Evolutionary conservation across 2,888 invertebrate genomes (phyloP), one percentile per base, ranked within the genome.

Genomic region (Campopleginae sp.): DNA sequence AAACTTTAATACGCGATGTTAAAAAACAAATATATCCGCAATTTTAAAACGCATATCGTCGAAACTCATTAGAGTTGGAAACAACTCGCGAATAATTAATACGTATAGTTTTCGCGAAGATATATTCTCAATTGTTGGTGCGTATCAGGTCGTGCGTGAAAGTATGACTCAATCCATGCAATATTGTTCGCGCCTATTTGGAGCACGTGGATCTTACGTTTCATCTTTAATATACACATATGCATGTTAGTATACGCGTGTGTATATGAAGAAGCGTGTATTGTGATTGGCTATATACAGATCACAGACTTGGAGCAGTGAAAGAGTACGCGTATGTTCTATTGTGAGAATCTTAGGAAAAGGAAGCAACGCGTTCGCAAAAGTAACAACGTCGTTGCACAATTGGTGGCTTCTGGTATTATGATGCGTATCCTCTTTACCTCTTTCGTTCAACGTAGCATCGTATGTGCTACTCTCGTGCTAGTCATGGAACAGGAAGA

Each of bases 301-400:
- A 38, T 33, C 48, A 48, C 42, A 58, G 74, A 71, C 71, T 71
- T 6, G n/a, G 17, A 58, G 51, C 31, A 23, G 31, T 38, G 38
- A 66, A 51, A 48, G 14, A 51, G 33, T 33, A 58, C 42, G 79
- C 63, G 74, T 75, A 80, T 46, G 46, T 68, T 27, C 71, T 23
- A 82, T 82, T 81, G 87, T 88, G 88, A 87, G 86, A 87, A 81
- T 85, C 70, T 58, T 84, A 87, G 87, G 85, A 88, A 87, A 87
- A 87, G 87, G 89, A 87, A 88, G 87, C 81, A 82, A 63, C 42
- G 80, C 46, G 66, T 66, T 87, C 65, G 38, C 71, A 63, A 74
- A 82, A 82, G 76, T 85, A 85, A 82, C 84, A 87, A 85, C 78
- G 79, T 89, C 78, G 79, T 89, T 83, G 71, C 84, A 78, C 66